Percentiles rank a stretch among this genome's conserved stretches.
These are phyloP conservation scores for Pissodes strobi DNA, from an alignment of 1,140 invertebrate genomes.

Conservation along the genomic window DNA sequence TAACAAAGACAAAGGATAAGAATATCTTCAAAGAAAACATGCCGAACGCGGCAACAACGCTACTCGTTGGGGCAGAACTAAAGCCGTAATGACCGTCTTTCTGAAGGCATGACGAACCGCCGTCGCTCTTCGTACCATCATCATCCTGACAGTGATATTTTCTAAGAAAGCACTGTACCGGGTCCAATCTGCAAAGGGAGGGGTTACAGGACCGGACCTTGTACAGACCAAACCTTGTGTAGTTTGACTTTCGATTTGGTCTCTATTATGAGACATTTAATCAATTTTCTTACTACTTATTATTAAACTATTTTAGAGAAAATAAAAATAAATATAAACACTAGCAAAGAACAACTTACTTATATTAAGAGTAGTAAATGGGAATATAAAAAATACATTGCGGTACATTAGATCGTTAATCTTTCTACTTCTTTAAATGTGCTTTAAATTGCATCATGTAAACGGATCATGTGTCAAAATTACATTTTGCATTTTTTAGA, in stretches of 20 bases:
- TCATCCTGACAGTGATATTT: constrained; percentile 34
- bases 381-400: no score
- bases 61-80: constrained; percentile 31
- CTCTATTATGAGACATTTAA: constrained; percentile 3
- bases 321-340: no score
- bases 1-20: background rate
- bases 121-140: constrained; percentile 16
- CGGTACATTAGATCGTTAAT: no score
- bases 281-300: background rate
- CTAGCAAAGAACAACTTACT: no score
- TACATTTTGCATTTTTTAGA: no score
- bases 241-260: no score
- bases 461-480: no score
- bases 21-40: background rate
- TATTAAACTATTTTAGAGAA: background rate
- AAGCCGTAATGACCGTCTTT: constrained; percentile 36
- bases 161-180: constrained; percentile 28
- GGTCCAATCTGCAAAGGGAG: background rate
- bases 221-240: no score
- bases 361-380: no score
- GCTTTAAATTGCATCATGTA: no score
- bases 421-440: no score
- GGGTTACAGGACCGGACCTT: background rate
- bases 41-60: constrained; percentile 11
- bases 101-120: constrained; percentile 20